Evolutionary conservation across 2,797 vertebrate genomes (phyloP), one percentile per base, ranked within the genome.

Genomic region (Galagoides demidoff): DNA sequence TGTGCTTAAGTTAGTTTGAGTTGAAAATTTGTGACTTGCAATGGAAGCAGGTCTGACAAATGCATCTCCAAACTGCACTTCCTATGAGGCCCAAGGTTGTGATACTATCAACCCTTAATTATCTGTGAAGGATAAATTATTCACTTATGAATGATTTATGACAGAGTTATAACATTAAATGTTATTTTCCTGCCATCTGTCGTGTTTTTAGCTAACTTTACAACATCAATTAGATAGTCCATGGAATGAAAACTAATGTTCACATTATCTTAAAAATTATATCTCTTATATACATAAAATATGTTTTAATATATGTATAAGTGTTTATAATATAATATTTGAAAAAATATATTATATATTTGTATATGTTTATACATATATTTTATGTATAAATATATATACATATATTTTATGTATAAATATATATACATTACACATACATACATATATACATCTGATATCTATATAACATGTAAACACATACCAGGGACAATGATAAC

Each of bases 81-180:
- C 89, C 63, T 64, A 11, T 85, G 45, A 73, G 63, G 76, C 34
- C 55, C 93, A 73, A 73, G 43, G 37, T 68, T 92, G 27, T 89
- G 79, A 92, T 59, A 86, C 17, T 64, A 66, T 64, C 85, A 93
- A 77, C 43, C 23, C 64, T 27, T 96, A 93, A 90, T 96, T 90
- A 96, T 91, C 55, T 94, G 59, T 86, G 82, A 96, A 92, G 34
- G n/a, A 59, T 93, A 89, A 70, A 90, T 55, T 89, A 89, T 91
- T 96, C 84, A 87, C 71, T 97, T 95, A 89, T 89, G 85, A 96
- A 93, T 97, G 78, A 96, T 89, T 93, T 96, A 95, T 94, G 83
- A 63, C 82, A 95, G 23, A 79, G 82, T 92, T 94, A 96, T 91
- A 97, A 92, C 86, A 95, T 61, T 94, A 94, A 96, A 82, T 89